These are phyloP conservation scores for Dasysyrphus tricinctus DNA, from an alignment of 2,888 invertebrate genomes.

Conservation along the genomic window DNA sequence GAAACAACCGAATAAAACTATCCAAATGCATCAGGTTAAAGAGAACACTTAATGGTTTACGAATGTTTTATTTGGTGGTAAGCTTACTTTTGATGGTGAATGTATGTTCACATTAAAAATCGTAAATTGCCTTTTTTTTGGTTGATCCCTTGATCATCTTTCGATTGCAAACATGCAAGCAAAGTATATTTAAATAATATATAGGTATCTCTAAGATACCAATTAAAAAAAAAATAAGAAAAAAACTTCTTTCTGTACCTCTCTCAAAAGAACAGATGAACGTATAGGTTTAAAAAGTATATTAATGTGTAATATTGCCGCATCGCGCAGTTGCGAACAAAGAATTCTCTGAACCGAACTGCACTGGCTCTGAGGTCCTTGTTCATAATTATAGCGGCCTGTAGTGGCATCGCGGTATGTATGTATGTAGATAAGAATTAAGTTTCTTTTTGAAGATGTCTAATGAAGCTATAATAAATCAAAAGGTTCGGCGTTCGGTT, in stretches of 20 bases:
- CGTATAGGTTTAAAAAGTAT: slow-evolving; percentile 9
- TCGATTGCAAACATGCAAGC: not conserved
- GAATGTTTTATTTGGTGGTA: not conserved
- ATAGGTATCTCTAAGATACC: slow-evolving; percentile 1
- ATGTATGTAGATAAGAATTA: slow-evolving; percentile 46
- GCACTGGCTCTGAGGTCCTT: slow-evolving; percentile 47
- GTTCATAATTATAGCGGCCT: slow-evolving; percentile 46
- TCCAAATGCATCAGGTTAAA: no score
- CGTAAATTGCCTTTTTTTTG: slow-evolving; percentile 25
- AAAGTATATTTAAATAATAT: slow-evolving; percentile 28
- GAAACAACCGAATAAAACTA: no score
- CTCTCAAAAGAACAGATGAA: not conserved
- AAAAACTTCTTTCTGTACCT: not conserved
- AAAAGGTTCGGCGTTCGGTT: slow-evolving; percentile 39
- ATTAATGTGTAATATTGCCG: slow-evolving; percentile 7
- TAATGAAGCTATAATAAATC: slow-evolving; percentile 67
- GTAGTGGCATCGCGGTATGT: not conserved
- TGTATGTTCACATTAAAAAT: not conserved
- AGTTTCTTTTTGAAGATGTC: slow-evolving; percentile 57
- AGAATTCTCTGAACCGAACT: slow-evolving; percentile 13
- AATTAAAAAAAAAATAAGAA: slow-evolving; percentile 18
- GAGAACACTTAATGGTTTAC: no score
- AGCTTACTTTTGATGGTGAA: not conserved
- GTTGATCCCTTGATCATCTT: slow-evolving; percentile 24
- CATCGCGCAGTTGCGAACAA: slow-evolving; percentile 32